phyloP scores from a whole-genome alignment of 2,113 vertebrate genomes.

The Hyperoodon ampullatus region DNA sequence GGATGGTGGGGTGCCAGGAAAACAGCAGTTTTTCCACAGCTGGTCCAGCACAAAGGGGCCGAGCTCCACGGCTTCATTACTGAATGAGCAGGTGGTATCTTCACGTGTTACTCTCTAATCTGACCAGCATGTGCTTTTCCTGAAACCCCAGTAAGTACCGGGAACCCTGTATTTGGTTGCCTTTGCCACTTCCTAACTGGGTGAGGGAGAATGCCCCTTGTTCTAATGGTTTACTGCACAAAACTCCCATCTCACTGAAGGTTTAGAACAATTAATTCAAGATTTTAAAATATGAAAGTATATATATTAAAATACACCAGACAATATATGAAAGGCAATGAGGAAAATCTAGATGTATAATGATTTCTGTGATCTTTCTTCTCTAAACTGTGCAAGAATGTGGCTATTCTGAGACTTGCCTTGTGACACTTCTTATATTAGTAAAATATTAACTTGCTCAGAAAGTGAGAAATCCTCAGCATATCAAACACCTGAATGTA shows the following conservation, averaged over 20 bases:
- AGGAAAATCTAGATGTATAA: neutral
- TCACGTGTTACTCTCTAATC: neutral
- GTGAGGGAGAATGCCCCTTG: neutral
- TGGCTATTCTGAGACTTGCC: neutral
- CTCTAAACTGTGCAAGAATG: neutral
- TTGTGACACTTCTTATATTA: neutral
- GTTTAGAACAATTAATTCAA: neutral
- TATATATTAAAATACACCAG: neutral
- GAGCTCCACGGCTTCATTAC: neutral
- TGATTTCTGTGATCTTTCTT: conserved; percentile 7
- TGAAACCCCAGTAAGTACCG: neutral
- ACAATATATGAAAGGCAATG: neutral
- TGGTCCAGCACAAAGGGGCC: neutral
- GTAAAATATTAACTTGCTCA: conserved; percentile 44
- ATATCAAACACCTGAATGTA: neutral
- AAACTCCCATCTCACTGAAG: neutral
- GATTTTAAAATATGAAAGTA: neutral
- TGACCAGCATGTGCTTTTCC: neutral
- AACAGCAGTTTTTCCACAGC: neutral
- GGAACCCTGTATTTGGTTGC: neutral
- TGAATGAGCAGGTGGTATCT: neutral
- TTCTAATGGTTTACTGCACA: neutral
- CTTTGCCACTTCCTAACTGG: neutral
- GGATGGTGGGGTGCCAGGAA: neutral
- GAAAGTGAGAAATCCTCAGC: neutral